A percentile compares a stretch with the other conserved stretches of the same genome.
phyloP scores from a whole-genome alignment of 2,797 vertebrate species.

The Helarctos malayanus region DNA sequence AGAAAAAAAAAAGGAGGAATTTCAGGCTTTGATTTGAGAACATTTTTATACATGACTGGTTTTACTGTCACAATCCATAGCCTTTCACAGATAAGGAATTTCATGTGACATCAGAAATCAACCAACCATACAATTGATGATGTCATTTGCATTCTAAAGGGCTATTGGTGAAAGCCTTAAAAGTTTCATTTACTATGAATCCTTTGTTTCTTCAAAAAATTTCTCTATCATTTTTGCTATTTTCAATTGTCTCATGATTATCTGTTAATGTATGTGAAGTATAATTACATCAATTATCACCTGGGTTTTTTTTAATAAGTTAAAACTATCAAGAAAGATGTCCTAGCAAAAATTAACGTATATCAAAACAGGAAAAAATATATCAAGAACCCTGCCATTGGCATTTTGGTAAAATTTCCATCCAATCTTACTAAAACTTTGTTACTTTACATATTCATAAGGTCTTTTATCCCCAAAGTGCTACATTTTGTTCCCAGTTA shows the following conservation, averaged over 20 bases:
- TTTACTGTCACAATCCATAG: constrained; percentile 80
- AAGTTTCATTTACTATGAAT: constrained; percentile 72
- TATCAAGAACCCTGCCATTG: constrained; percentile 15
- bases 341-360: constrained; percentile 31
- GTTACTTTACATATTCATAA: constrained; percentile 78
- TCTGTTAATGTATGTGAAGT: constrained; percentile 31
- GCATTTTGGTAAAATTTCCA: constrained; percentile 53
- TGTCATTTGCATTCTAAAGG: constrained; percentile 73
- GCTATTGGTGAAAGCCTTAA: constrained; percentile 67
- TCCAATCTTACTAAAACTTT: constrained; percentile 71
- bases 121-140: constrained; percentile 76
- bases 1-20: neutral
- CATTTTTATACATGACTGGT: constrained; percentile 77
- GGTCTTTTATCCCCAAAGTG: constrained; percentile 77
- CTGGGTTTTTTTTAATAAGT: constrained; percentile 22
- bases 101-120: constrained; percentile 76
- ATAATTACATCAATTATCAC: constrained; percentile 32
- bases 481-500: constrained; percentile 74
- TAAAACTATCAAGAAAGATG: constrained; percentile 49
- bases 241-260: constrained; percentile 15
- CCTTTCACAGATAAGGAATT: constrained; percentile 73
- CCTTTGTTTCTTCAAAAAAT: constrained; percentile 48
- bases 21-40: constrained; percentile 72
- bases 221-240: constrained; percentile 38
- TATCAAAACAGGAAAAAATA: constrained; percentile 51